Evolutionary conservation across 35 echinoderm and acorn worm genomes (phyloP).

Genomic region (Strongylocentrotus purpuratus): DNA sequence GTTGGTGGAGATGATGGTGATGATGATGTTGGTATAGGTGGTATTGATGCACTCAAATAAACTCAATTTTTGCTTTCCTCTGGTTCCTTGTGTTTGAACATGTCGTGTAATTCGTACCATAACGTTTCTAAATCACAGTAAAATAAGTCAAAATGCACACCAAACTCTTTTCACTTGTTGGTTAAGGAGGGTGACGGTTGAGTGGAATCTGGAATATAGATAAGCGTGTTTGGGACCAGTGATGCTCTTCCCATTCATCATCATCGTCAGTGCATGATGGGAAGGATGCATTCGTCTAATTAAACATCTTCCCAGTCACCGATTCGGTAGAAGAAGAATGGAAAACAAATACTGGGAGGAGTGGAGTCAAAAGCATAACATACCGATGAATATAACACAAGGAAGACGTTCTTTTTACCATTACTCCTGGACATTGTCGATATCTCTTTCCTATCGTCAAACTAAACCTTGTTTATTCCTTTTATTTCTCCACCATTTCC

Average conservation of each 20-base stretch:
- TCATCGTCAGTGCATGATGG: not conserved
- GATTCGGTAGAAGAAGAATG: not conserved
- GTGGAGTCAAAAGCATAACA: not conserved
- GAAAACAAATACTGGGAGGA: not conserved
- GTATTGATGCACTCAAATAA: too few relatives aligned
- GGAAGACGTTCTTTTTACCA: not conserved
- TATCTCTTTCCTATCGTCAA: too few relatives aligned
- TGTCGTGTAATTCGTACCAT: too few relatives aligned
- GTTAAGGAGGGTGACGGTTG: not conserved
- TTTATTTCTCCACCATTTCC: too few relatives aligned
- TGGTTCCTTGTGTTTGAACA: too few relatives aligned
- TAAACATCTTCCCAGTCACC: not conserved
- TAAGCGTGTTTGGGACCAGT: not conserved
- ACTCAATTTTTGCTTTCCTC: too few relatives aligned
- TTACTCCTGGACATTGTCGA: too few relatives aligned
- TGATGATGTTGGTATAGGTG: too few relatives aligned
- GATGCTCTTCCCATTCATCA: not conserved
- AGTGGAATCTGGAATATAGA: not conserved
- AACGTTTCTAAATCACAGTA: too few relatives aligned
- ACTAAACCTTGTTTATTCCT: too few relatives aligned
- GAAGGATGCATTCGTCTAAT: not conserved
- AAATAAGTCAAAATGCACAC: too few relatives aligned
- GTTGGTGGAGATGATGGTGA: not conserved
- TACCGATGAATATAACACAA: not conserved
- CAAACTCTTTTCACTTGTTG: not conserved